Conservation (phyloP, 2,797 vertebrate genomes). For the Enteromius anoplus region DNA sequence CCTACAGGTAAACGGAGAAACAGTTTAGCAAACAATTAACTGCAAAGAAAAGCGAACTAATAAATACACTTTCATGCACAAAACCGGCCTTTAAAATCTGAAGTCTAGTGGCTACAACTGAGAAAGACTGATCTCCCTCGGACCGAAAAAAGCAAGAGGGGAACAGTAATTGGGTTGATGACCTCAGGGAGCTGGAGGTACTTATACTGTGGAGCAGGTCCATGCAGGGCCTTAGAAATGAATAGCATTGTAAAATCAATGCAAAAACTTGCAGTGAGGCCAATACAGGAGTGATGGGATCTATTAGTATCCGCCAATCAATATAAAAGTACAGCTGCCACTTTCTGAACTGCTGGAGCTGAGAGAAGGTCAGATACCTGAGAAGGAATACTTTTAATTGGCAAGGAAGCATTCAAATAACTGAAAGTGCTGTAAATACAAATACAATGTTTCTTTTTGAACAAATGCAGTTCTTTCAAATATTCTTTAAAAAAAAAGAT, state of each 20-base stretch:
- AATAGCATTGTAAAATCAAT: slow-evolving; percentile 21
- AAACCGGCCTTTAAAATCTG: slow-evolving; percentile 9
- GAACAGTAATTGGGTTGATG: neutral
- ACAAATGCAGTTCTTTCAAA: neutral
- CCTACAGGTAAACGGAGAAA: slow-evolving; percentile 72
- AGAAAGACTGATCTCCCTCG: neutral
- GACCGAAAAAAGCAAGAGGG: neutral
- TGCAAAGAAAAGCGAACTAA: neutral
- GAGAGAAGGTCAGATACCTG: neutral
- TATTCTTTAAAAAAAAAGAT: neutral
- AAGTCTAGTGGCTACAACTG: neutral
- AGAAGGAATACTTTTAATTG: neutral
- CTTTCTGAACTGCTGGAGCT: neutral
- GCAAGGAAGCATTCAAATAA: neutral
- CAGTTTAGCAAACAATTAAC: neutral
- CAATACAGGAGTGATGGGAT: slow-evolving; percentile 5
- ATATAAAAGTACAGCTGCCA: neutral
- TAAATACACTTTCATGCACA: neutral
- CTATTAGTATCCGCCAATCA: neutral
- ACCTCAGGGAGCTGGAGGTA: neutral
- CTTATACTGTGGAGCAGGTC: slow-evolving; percentile 2
- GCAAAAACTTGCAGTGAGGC: neutral
- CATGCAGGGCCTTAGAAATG: neutral
- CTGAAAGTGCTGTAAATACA: neutral
- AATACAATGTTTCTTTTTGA: neutral